These are phyloP conservation scores for Idris sp. DNA, from an alignment of 1,140 invertebrate species.

Conservation along the genomic window DNA sequence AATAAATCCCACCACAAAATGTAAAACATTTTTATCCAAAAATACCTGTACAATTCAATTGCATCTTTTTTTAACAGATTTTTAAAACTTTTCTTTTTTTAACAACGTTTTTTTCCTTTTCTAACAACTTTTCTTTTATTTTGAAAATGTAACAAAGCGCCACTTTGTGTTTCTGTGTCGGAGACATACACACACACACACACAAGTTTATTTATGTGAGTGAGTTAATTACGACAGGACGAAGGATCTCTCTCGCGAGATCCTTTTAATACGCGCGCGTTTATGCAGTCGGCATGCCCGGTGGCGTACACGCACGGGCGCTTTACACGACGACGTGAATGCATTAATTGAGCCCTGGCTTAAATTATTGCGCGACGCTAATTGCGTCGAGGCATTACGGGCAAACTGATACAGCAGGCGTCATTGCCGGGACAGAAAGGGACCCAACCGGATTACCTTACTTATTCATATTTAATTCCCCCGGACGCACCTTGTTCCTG, in stretches of 20 bases:
- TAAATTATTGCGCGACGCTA: conserved; percentile 76
- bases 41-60: no score
- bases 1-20: no score
- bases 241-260: conserved; percentile 59
- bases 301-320: conserved; percentile 33
- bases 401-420: conserved; percentile 51
- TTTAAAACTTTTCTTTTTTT: no score
- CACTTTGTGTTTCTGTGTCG: not conserved
- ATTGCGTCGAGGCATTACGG: conserved; percentile 68
- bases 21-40: no score
- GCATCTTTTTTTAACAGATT: no score
- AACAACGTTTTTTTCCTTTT: no score
- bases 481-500: conserved; percentile 20
- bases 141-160: not conserved
- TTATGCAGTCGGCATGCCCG: conserved; percentile 43
- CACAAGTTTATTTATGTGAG: no score
- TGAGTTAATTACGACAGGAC: conserved; percentile 63
- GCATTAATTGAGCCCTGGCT: conserved; percentile 74
- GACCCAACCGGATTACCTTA: conserved; percentile 50
- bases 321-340: conserved; percentile 62
- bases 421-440: conserved; percentile 45
- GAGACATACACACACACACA: conserved; percentile 1
- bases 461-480: conserved; percentile 55
- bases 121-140: not conserved
- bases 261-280: conserved; percentile 60